Percentiles rank a stretch among this genome's conserved stretches.
Evolutionary conservation across 2,888 invertebrate genomes (phyloP).

Genomic region (Agrotis segetum): DNA sequence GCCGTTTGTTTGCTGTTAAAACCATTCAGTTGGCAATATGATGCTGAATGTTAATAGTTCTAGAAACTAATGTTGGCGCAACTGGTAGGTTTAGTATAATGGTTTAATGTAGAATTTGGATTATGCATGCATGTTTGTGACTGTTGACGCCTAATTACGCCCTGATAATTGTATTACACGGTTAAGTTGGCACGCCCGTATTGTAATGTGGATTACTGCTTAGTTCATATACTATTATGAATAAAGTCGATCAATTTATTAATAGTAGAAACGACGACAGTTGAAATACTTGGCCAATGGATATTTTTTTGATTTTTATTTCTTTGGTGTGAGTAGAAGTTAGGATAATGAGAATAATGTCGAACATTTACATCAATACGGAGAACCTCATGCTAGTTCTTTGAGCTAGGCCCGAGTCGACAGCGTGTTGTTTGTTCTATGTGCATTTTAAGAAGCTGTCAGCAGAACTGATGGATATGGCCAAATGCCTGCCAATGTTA

Average conservation of each 20-base stretch:
- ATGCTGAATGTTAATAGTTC: conserved; percentile 30
- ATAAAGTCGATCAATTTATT: not conserved
- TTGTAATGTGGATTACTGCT: not conserved
- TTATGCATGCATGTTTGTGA: conserved; percentile 5
- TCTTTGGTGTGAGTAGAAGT: too few relatives aligned
- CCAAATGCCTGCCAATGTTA: too few relatives aligned
- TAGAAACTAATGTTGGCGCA: conserved; percentile 42
- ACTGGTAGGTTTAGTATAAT: conserved; percentile 39
- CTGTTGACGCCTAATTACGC: conserved; percentile 29
- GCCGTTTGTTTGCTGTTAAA: conserved; percentile 39
- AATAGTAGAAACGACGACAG: not conserved
- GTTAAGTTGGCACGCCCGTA: conserved; percentile 10
- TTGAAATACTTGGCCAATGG: not conserved
- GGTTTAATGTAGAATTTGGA: conserved; percentile 18
- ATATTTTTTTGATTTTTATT: too few relatives aligned
- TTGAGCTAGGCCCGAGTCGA: too few relatives aligned
- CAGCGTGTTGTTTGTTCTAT: too few relatives aligned
- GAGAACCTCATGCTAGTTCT: not conserved
- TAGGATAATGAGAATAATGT: conserved; percentile 2
- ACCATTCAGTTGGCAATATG: conserved; percentile 31
- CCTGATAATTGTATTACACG: conserved; percentile 13
- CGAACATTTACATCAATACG: conserved; percentile 8
- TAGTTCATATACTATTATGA: not conserved
- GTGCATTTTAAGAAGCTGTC: too few relatives aligned
- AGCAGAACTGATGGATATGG: too few relatives aligned